These are phyloP conservation scores for Thalassarche chlororhynchos DNA, from an alignment of 2,113 vertebrate species.

Conservation along the genomic window DNA sequence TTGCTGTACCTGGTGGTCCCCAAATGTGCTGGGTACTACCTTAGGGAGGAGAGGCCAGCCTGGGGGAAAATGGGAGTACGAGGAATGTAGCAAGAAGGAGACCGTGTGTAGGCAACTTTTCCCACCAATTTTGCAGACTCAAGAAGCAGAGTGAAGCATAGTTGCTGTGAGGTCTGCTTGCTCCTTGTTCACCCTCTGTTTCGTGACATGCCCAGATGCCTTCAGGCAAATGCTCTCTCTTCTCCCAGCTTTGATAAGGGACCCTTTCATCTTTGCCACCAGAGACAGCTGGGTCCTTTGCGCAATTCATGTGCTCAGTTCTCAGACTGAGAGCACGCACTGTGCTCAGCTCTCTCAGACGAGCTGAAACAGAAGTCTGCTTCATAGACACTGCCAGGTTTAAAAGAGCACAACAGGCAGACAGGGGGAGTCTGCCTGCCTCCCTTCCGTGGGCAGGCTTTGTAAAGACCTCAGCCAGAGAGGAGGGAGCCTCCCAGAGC, in stretches of 20 bases:
- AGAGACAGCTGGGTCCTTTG: background rate
- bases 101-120: background rate
- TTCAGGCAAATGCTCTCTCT: background rate
- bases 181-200: background rate
- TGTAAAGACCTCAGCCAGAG: background rate
- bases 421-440: background rate
- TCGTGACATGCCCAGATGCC: background rate
- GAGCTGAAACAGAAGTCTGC: background rate
- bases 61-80: background rate
- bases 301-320: background rate
- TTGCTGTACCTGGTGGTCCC: background rate
- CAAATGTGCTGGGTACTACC: background rate
- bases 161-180: background rate
- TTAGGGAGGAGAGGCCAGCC: background rate
- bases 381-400: background rate
- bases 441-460: background rate
- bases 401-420: background rate
- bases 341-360: background rate
- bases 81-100: background rate
- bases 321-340: background rate
- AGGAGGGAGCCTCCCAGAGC: background rate
- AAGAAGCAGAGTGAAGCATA: background rate
- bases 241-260: background rate
- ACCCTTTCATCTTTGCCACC: conserved; percentile 29
- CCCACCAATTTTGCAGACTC: background rate